Evolutionary conservation across 1,140 invertebrate species (phyloP).

Genomic region (Lethocerus indicus): DNA sequence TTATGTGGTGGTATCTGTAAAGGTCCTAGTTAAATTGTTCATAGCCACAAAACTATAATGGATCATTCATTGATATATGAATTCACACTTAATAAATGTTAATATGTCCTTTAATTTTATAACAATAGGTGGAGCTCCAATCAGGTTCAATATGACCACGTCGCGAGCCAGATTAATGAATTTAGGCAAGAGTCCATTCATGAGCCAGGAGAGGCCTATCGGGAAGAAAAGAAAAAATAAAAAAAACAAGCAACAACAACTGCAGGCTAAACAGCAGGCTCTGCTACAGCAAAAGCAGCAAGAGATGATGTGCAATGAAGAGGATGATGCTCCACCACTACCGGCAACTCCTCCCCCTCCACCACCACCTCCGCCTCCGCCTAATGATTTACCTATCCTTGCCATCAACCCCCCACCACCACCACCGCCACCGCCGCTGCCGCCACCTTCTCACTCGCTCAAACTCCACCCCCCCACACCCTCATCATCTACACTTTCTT

Average conservation of each 20-base stretch:
- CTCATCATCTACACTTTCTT: too few relatives aligned
- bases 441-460: not conserved
- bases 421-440: not conserved
- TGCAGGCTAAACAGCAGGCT: too few relatives aligned
- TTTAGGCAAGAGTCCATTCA: not conserved
- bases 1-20: not conserved
- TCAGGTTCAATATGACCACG: conserved; percentile 3
- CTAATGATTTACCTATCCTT: too few relatives aligned
- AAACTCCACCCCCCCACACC: not conserved
- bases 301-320: too few relatives aligned
- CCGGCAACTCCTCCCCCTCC: conserved; percentile 11
- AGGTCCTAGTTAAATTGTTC: too few relatives aligned
- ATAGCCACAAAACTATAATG: not conserved
- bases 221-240: too few relatives aligned
- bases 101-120: not conserved
- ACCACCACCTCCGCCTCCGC: conserved; percentile 10
- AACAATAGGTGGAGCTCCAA: not conserved
- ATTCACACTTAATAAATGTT: not conserved
- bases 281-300: too few relatives aligned
- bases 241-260: too few relatives aligned
- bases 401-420: conserved; percentile 6
- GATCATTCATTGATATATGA: not conserved
- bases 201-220: not conserved
- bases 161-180: not conserved
- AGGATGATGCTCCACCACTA: conserved; percentile 6